Percentiles rank a stretch among this genome's conserved stretches.
These are phyloP conservation scores for Halcyon badia DNA, from an alignment of 2,797 vertebrate species.

Conservation along the genomic window DNA sequence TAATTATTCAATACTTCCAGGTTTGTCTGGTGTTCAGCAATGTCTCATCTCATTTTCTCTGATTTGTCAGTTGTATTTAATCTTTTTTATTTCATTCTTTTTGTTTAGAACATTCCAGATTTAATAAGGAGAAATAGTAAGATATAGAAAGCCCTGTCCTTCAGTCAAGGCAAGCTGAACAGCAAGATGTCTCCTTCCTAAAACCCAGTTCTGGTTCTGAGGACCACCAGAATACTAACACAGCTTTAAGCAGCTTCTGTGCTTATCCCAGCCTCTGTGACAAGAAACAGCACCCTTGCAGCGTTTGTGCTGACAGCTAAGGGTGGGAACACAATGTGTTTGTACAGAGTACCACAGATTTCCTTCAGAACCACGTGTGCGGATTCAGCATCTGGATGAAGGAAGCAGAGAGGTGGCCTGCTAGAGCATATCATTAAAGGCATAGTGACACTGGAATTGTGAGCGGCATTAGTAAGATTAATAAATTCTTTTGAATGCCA, in stretches of 20 bases:
- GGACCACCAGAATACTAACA: background rate
- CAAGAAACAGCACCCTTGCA: background rate
- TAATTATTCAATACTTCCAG: constrained; percentile 56
- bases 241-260: background rate
- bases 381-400: background rate
- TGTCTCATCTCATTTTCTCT: constrained; percentile 40
- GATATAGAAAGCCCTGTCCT: background rate
- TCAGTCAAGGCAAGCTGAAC: background rate
- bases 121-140: background rate
- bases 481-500: background rate
- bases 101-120: constrained; percentile 28
- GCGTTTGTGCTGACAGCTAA: background rate
- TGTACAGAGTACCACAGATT: background rate
- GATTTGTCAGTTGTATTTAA: constrained; percentile 19
- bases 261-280: background rate
- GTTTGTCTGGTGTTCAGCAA: constrained; percentile 48
- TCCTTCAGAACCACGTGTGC: background rate
- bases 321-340: background rate
- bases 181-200: background rate
- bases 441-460: background rate
- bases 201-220: background rate
- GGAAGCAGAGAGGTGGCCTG: background rate
- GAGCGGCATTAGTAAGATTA: background rate
- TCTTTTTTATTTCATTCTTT: constrained; percentile 11
- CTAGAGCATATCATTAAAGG: background rate